A percentile compares a stretch with the other conserved stretches of the same genome.
Conservation (phyloP, 2,888 invertebrate species). For the Acleris sparsana region DNA sequence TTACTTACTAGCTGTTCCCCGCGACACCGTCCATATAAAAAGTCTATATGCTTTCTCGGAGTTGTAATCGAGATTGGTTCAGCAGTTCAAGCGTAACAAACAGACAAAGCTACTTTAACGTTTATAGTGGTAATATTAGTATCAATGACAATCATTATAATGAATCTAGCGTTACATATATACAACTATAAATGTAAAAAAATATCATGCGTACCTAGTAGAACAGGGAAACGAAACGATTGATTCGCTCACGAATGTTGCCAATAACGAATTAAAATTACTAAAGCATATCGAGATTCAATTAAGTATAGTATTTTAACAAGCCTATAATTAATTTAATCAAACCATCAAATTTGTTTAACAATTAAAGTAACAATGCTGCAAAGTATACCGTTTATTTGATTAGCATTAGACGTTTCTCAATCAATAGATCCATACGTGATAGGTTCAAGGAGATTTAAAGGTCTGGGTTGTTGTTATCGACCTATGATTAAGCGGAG, state of each 20-base stretch:
- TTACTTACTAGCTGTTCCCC: no score
- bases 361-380: constrained; percentile 33
- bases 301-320: constrained; percentile 15
- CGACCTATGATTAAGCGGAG: constrained; percentile 43
- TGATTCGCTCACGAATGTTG: constrained; percentile 12
- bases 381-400: constrained; percentile 35
- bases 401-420: constrained; percentile 39
- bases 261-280: constrained; percentile 15
- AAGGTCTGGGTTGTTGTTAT: constrained; percentile 62
- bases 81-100: no score
- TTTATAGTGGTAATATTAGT: no score
- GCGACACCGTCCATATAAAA: no score
- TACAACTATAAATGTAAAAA: no score
- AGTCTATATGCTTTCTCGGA: no score
- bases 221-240: no score
- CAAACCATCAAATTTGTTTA: constrained; percentile 22
- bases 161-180: no score
- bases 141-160: no score
- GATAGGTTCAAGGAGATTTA: constrained; percentile 49
- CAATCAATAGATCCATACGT: constrained; percentile 38
- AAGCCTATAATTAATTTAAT: constrained; percentile 31
- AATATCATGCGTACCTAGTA: no score
- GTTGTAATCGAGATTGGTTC: no score
- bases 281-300: constrained; percentile 19
- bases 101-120: no score